Conservation (phyloP, 2,113 vertebrate genomes). For the Cranoglanis bouderius region DNA sequence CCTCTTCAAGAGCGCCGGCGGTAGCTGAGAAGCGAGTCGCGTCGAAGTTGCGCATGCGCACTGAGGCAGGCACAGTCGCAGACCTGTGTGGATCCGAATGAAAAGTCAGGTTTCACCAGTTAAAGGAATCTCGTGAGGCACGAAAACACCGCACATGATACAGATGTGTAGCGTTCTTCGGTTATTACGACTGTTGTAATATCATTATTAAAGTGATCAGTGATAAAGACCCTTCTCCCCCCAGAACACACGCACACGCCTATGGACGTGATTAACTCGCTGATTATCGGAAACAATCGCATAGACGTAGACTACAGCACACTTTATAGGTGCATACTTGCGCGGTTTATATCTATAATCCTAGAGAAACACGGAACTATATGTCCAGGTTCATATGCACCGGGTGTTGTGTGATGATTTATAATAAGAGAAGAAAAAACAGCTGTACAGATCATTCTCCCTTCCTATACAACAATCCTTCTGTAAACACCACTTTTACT, state of each 20-base stretch:
- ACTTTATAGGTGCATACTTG: not conserved
- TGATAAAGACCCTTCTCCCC: not conserved
- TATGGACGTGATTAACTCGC: not conserved
- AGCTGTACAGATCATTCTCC: not conserved
- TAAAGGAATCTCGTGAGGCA: not conserved
- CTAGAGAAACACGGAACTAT: not conserved
- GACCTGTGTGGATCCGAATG: not conserved
- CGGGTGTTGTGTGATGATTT: not conserved
- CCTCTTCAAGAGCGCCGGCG: not conserved
- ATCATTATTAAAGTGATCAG: not conserved
- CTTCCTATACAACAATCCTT: not conserved
- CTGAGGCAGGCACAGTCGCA: not conserved
- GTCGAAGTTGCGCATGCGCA: slow-evolving; percentile 58
- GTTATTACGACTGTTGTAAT: too few relatives aligned
- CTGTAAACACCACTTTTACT: not conserved
- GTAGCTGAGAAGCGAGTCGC: not conserved
- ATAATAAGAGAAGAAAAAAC: not conserved
- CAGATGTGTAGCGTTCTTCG: not conserved
- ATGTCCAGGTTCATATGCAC: not conserved
- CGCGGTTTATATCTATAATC: not conserved
- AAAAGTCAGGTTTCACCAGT: not conserved
- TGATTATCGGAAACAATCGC: too few relatives aligned
- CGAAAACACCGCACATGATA: not conserved
- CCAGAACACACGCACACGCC: not conserved
- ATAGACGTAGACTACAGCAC: not conserved